Evolutionary conservation across 2,888 invertebrate genomes (phyloP).

Genomic region (Agonopterix subpropinquella): DNA sequence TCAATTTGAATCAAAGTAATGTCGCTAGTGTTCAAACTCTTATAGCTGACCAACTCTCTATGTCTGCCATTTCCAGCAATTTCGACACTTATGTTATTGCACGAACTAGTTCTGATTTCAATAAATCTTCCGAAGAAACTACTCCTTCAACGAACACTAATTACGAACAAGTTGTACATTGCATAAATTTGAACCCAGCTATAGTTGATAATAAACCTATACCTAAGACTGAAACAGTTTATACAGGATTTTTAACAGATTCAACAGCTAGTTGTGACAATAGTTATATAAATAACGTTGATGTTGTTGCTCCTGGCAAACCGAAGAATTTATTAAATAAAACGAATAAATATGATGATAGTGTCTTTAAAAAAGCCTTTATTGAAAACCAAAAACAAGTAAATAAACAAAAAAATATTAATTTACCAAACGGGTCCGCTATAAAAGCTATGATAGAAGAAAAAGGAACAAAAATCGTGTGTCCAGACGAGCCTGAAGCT

Average conservation of each 20-base stretch:
- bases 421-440: conserved; percentile 30
- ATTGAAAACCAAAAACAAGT: conserved; percentile 3
- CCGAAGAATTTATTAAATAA: no score
- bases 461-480: conserved; percentile 20
- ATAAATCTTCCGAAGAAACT: conserved; percentile 12
- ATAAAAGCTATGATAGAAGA: conserved; percentile 32
- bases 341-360: neutral
- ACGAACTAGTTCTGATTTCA: conserved; percentile 31
- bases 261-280: no score
- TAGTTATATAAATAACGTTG: no score
- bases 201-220: no score
- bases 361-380: neutral
- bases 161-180: no score
- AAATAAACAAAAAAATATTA: conserved; percentile 23
- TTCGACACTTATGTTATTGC: conserved; percentile 26
- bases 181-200: no score
- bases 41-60: conserved; percentile 13
- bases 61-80: conserved; percentile 15
- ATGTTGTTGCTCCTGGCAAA: no score
- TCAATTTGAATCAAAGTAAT: conserved; percentile 11
- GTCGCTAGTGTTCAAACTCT: conserved; percentile 24
- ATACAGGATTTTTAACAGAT: no score
- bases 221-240: no score
- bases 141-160: no score
- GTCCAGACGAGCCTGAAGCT: conserved; percentile 26